Base-by-base conservation (phyloP, 2,888 invertebrate species). In the Ametastegia equiseti region DNA sequence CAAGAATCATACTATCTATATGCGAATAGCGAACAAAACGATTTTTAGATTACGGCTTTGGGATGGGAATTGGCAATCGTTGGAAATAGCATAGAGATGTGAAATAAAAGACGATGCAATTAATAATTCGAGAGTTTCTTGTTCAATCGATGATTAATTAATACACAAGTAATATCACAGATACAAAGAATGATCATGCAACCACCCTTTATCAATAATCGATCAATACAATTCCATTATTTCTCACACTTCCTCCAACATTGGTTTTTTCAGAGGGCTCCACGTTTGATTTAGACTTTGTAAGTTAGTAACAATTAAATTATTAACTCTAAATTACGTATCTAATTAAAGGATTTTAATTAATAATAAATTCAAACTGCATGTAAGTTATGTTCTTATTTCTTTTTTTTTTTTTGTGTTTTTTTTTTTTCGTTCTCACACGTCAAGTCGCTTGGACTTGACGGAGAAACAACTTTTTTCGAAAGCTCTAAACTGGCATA, bases 131-230 rank as follows among this genome's bases (percentile, higher is more conserved):
- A 87, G 86, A 88, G 85, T 88, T 86, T 89, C 87, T 89, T 88
- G 86, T 90, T 86, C 86, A 87, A 88, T 88, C 87, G 86, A 88
- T 86, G 86, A 89, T 89, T 89, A 86, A 87, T 89, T 88, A 89
- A 89, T 91, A 91, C 89, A 90, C 86, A 90, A 90, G 88, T 91
- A 91, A 91, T 91, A 91, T 91, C 91, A 91, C 91, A 91, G 91
- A 89, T 87, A 86, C 85, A 87, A 88, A 88, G 85, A 87, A 85
- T 86, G 85, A 84, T 83, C 86, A 83, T 83, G 82, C 84, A 83
- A 86, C 82, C 85, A 84, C 84, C 82, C 84, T 86, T 84, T 86
- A 86, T 87, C 85, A 82, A 85, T 87, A 27, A 78, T 63, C 78
- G 63, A 78, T 57, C 63, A 78, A 63, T 63, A 39, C 57, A 57